phyloP scores from a whole-genome alignment of 1,140 invertebrate genomes.

The Atta colombica region DNA sequence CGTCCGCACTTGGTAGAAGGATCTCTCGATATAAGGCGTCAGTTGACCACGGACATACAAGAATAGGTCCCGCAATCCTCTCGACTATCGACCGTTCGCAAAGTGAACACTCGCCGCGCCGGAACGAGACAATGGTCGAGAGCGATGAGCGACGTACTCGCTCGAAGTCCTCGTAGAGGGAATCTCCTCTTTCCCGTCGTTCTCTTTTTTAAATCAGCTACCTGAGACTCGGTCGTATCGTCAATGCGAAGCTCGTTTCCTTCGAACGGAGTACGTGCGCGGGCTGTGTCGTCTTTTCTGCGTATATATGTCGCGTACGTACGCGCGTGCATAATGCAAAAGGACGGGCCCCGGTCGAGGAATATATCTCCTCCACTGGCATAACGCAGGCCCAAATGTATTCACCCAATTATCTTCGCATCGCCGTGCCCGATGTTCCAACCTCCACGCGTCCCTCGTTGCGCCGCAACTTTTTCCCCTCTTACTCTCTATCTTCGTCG shows the following conservation, averaged over 20 bases:
- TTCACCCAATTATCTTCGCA: conserved; percentile 77
- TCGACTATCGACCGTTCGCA: conserved; percentile 16
- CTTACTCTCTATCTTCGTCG: conserved; percentile 36
- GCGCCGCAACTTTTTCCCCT: conserved; percentile 45
- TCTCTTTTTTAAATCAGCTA: conserved; percentile 58
- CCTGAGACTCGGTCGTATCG: conserved; percentile 22
- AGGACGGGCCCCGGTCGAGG: conserved; percentile 28
- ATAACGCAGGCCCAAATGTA: conserved; percentile 69
- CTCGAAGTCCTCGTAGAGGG: conserved; percentile 11
- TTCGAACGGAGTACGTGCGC: conserved; percentile 42
- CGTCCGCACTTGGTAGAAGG: neutral
- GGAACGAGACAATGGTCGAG: conserved; percentile 27
- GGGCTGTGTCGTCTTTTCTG: conserved; percentile 19
- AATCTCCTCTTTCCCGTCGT: conserved; percentile 32
- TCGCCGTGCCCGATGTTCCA: conserved; percentile 63
- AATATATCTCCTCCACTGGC: conserved; percentile 44
- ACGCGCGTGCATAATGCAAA: conserved; percentile 60
- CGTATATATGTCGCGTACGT: conserved; percentile 53
- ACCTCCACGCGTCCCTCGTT: conserved; percentile 8
- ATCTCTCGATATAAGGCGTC: conserved; percentile 31
- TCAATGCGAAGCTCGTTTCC: conserved; percentile 37
- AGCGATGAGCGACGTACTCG: conserved; percentile 22
- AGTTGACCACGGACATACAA: conserved; percentile 29
- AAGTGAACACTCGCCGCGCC: conserved; percentile 50
- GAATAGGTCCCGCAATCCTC: conserved; percentile 24